Evolutionary conservation across 2,888 invertebrate genomes (phyloP).

Genomic region (Sericinus montela): DNA sequence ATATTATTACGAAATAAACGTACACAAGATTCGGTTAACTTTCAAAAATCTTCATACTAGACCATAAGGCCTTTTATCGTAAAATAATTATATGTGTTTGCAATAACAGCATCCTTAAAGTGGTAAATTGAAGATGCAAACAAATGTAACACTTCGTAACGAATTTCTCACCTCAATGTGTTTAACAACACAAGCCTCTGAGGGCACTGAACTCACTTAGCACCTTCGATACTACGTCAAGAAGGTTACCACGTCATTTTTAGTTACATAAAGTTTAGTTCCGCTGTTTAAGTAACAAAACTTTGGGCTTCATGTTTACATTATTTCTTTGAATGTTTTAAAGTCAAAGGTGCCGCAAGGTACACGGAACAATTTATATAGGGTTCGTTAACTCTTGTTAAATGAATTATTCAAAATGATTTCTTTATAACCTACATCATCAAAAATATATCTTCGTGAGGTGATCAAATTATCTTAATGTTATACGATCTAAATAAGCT

Average conservation of each 20-base stretch:
- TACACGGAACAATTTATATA: neutral
- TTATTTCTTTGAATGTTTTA: neutral
- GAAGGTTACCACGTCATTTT: constrained; percentile 13
- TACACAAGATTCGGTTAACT: no score
- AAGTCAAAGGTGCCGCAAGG: constrained; percentile 12
- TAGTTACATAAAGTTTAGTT: constrained; percentile 16
- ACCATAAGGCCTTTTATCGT: no score
- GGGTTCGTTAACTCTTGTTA: no score
- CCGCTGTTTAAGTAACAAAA: constrained; percentile 10
- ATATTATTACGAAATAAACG: no score
- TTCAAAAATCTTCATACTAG: no score
- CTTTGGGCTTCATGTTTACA: constrained; percentile 7
- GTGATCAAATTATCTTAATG: no score
- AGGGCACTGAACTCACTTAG: constrained; percentile 11
- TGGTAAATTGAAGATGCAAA: constrained; percentile 1
- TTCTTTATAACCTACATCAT: no score
- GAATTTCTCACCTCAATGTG: constrained; percentile 8
- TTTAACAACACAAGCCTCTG: constrained; percentile 7
- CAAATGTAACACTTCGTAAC: constrained; percentile 9
- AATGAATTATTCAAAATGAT: no score
- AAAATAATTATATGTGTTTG: no score
- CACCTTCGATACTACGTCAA: constrained; percentile 8
- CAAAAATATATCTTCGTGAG: no score
- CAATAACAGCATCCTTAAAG: no score
- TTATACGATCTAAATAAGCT: no score